phyloP scores from a whole-genome alignment of 1,140 invertebrate genomes.

The Caenorhabditis latens region DNA sequence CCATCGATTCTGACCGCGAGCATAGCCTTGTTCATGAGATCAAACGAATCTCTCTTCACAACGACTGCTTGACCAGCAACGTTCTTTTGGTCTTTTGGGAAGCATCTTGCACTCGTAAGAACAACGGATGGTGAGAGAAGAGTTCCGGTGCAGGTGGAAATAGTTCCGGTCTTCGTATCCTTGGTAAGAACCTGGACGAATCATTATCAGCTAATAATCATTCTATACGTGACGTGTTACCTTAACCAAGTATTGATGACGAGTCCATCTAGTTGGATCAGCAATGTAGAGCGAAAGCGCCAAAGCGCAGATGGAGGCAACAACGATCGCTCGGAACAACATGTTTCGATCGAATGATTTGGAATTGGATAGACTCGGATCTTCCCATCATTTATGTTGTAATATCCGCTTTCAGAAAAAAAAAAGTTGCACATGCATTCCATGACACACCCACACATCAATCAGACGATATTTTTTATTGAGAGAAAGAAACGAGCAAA shows the following conservation, averaged over 20 bases:
- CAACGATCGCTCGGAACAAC: background rate
- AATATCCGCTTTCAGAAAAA: conserved; percentile 51
- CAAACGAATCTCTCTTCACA: background rate
- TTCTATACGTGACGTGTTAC: background rate
- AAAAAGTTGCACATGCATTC: conserved; percentile 36
- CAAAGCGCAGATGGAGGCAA: background rate
- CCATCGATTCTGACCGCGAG: conserved; percentile 3
- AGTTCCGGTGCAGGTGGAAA: conserved; percentile 18
- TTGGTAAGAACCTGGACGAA: conserved; percentile 3
- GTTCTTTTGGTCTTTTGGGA: conserved; percentile 15
- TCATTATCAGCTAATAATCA: background rate
- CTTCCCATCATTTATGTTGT: background rate
- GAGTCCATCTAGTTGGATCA: conserved; percentile 16
- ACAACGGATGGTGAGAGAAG: conserved; percentile 33
- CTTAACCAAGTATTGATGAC: conserved; percentile 31
- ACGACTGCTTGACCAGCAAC: conserved; percentile 10
- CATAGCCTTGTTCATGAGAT: conserved; percentile 32
- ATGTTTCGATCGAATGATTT: conserved; percentile 40
- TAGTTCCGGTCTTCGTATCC: background rate
- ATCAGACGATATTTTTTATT: background rate
- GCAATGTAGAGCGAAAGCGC: conserved; percentile 12
- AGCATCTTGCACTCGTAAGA: background rate
- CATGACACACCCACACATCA: conserved; percentile 41
- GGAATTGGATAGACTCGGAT: background rate
- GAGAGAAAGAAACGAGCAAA: background rate